Conservation (phyloP, 2,888 invertebrate species). For the Calliphora vomitoria region DNA sequence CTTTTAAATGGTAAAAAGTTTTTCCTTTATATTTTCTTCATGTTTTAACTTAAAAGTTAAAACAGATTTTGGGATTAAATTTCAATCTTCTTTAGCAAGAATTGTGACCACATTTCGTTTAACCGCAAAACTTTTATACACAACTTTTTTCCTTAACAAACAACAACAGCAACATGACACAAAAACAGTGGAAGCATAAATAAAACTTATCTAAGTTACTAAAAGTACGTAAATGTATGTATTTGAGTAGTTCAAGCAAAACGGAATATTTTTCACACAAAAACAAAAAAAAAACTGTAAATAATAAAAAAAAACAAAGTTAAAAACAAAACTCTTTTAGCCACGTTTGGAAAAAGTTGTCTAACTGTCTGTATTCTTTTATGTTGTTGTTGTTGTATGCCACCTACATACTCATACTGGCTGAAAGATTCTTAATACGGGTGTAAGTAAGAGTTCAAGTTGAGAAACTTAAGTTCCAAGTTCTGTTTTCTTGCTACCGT, state of each 20-base stretch:
- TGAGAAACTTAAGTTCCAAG: constrained; percentile 52
- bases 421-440: constrained; percentile 23
- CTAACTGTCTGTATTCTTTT: not conserved
- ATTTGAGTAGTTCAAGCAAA: constrained; percentile 41
- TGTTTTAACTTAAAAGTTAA: constrained; percentile 31
- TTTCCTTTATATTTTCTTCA: constrained; percentile 4
- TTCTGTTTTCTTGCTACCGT: constrained; percentile 52
- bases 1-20: constrained; percentile 29
- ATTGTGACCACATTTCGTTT: constrained; percentile 67
- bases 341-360: constrained; percentile 16
- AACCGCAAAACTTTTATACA: constrained; percentile 69
- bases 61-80: constrained; percentile 62
- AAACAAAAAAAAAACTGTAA: constrained; percentile 31
- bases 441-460: constrained; percentile 37
- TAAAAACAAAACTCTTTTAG: constrained; percentile 46
- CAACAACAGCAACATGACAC: not conserved
- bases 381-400: constrained; percentile 43
- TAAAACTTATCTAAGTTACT: constrained; percentile 35
- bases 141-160: constrained; percentile 52
- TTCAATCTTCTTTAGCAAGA: constrained; percentile 55
- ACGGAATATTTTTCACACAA: constrained; percentile 28
- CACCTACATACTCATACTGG: constrained; percentile 63
- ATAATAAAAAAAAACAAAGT: constrained; percentile 22
- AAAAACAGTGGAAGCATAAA: constrained; percentile 8
- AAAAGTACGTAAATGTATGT: not conserved